phyloP scores from a whole-genome alignment of 2,797 vertebrate species.

The Lycodopsis pacificus region DNA sequence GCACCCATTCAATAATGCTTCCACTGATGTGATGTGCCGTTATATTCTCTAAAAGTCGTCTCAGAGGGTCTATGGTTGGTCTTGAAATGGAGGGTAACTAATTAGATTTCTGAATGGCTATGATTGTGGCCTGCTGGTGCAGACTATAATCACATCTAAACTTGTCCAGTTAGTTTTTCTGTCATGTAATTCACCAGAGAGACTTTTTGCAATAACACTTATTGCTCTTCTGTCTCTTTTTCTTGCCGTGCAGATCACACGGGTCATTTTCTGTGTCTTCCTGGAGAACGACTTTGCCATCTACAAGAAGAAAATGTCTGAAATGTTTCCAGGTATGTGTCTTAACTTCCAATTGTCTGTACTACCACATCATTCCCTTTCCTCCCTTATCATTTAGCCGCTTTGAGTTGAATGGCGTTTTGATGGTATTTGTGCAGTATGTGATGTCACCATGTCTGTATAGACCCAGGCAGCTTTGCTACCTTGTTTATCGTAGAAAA shows the following conservation, averaged over 20 bases:
- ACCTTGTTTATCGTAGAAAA: constrained; percentile 9
- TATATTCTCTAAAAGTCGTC: constrained; percentile 58
- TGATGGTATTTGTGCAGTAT: not conserved
- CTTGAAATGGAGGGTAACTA: constrained; percentile 55
- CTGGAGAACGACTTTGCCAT: constrained; percentile 96
- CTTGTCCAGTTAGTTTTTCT: constrained; percentile 39
- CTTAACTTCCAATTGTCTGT: constrained; percentile 24
- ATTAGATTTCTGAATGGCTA: constrained; percentile 56
- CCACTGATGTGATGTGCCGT: constrained; percentile 65
- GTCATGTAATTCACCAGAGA: constrained; percentile 34
- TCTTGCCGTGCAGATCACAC: constrained; percentile 89
- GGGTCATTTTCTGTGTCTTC: constrained; percentile 99
- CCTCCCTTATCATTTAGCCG: not conserved
- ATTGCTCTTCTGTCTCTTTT: constrained; percentile 39
- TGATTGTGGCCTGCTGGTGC: constrained; percentile 46
- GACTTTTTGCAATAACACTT: constrained; percentile 28
- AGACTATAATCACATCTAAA: constrained; percentile 40
- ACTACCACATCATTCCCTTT: constrained; percentile 11
- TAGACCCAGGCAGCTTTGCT: constrained; percentile 9
- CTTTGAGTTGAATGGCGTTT: constrained; percentile 3
- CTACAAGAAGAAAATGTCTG: constrained; percentile 96
- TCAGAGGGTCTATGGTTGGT: constrained; percentile 48
- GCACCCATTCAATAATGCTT: constrained; percentile 43
- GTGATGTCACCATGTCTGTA: constrained; percentile 29
- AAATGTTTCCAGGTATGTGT: constrained; percentile 91